These are phyloP conservation scores for Trichonephila clavata DNA, from an alignment of 1,140 invertebrate genomes.

Conservation along the genomic window DNA sequence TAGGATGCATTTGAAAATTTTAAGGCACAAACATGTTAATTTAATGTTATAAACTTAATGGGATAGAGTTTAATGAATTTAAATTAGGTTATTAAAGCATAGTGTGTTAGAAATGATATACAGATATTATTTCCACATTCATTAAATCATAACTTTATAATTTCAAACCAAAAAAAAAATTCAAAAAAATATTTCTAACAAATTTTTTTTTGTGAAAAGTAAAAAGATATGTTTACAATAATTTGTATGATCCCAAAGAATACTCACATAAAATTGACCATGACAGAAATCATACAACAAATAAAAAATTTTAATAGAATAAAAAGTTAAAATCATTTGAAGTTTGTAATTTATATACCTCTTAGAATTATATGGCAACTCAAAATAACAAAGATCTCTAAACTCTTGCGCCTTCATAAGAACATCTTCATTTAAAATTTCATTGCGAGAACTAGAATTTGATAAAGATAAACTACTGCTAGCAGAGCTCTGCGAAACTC, in stretches of 20 bases:
- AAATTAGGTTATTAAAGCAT: too few species aligned
- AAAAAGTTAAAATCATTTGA: not conserved
- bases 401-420: conserved; percentile 54
- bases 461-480: conserved; percentile 64
- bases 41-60: too few species aligned
- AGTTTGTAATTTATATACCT: conserved; percentile 14
- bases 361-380: conserved; percentile 57
- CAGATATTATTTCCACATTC: too few species aligned
- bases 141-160: too few species aligned
- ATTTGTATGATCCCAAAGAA: not conserved
- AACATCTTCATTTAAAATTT: conserved; percentile 31
- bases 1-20: too few species aligned
- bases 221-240: not conserved
- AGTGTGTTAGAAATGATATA: too few species aligned
- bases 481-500: not conserved
- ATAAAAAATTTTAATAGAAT: not conserved
- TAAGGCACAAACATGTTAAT: too few species aligned
- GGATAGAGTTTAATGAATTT: too few species aligned
- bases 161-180: too few species aligned
- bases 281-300: not conserved
- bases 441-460: conserved; percentile 46
- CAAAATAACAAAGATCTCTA: conserved; percentile 65
- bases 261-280: not conserved
- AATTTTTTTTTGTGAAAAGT: too few species aligned
- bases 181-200: too few species aligned